Evolutionary conservation across 2,888 invertebrate genomes (phyloP).

Genomic region (Trisateles emortualis): DNA sequence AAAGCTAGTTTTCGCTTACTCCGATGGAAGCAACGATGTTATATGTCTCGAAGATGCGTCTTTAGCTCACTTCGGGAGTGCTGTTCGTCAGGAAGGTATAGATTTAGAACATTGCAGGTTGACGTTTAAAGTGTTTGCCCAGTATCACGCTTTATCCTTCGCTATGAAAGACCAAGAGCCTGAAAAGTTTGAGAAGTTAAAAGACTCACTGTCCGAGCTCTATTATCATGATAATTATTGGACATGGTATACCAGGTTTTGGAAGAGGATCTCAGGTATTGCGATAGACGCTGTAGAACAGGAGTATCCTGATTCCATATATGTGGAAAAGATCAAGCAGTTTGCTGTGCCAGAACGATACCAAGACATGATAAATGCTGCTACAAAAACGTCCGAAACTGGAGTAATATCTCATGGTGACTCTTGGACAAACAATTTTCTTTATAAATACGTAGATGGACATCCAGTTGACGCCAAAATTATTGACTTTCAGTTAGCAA

Average conservation of each 20-base stretch:
- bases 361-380: constrained; percentile 78
- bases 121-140: constrained; percentile 83
- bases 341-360: constrained; percentile 84
- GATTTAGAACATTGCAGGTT: constrained; percentile 80
- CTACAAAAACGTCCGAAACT: constrained; percentile 65
- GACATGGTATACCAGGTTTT: constrained; percentile 87
- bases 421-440: constrained; percentile 92
- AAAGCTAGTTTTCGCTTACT: constrained; percentile 74
- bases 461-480: constrained; percentile 81
- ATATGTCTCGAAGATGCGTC: constrained; percentile 86
- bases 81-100: constrained; percentile 81
- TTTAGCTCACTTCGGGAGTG: constrained; percentile 73
- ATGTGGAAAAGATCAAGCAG: constrained; percentile 84
- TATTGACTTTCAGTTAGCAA: constrained; percentile 90
- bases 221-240: constrained; percentile 86
- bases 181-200: constrained; percentile 75
- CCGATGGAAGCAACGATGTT: constrained; percentile 86
- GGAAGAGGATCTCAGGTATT: constrained; percentile 80
- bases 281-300: constrained; percentile 88
- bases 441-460: constrained; percentile 76
- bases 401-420: constrained; percentile 91
- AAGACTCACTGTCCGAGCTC: constrained; percentile 79
- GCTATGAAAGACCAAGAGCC: constrained; percentile 87
- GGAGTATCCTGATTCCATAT: constrained; percentile 87
- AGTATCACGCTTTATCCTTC: constrained; percentile 87